phyloP scores from a whole-genome alignment of 2,113 vertebrate genomes.

The Setophaga coronata region DNA sequence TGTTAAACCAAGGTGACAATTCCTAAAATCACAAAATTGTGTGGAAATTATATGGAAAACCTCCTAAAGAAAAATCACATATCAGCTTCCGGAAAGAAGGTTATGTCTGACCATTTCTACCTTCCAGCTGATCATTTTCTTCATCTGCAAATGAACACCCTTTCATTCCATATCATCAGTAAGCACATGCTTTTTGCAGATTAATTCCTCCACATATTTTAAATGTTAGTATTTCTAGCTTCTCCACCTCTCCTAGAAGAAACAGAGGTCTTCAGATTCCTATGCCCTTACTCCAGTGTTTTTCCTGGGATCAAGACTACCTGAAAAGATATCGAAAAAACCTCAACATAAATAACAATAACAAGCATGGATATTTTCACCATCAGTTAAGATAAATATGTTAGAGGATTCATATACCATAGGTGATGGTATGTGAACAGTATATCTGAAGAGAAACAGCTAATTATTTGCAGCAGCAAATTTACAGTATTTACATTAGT shows the following conservation, averaged over 20 bases:
- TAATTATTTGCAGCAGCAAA: not conserved
- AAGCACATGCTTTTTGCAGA: not conserved
- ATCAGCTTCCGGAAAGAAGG: not conserved
- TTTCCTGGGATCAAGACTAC: conserved; percentile 1
- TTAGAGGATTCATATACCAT: not conserved
- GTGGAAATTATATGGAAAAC: not conserved
- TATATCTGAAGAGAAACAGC: not conserved
- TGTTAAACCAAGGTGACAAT: not conserved
- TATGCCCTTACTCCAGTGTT: not conserved
- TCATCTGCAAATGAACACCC: not conserved
- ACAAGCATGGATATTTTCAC: not conserved
- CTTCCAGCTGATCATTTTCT: not conserved
- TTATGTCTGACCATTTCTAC: not conserved
- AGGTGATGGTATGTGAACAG: not conserved
- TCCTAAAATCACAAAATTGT: not conserved
- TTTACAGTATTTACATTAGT: not conserved
- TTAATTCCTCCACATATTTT: not conserved
- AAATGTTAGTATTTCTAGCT: not conserved
- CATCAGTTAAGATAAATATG: not conserved
- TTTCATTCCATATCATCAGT: not conserved
- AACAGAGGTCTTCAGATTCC: conserved; percentile 18
- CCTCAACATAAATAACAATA: not conserved
- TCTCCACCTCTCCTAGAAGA: conserved; percentile 17
- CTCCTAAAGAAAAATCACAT: not conserved
- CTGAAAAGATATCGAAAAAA: not conserved